Conservation (phyloP, 2,113 vertebrate species). For the Malurus cyaneus region DNA sequence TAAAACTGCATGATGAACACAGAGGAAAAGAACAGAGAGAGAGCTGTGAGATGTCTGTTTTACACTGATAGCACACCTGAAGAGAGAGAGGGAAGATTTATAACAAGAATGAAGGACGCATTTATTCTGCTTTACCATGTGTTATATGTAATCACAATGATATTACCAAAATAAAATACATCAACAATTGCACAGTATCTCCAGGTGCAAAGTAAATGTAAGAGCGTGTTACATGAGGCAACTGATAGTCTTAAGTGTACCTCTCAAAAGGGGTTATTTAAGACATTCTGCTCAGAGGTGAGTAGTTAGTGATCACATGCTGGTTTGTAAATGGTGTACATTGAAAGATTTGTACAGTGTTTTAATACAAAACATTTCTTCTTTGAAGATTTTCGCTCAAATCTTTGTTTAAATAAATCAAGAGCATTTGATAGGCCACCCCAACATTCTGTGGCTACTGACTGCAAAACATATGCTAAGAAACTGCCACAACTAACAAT, state of each 20-base stretch:
- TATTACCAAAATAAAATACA: constrained; percentile 13
- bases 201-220: neutral
- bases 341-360: neutral
- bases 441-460: neutral
- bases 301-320: neutral
- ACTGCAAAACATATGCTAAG: neutral
- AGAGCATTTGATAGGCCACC: neutral
- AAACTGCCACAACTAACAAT: neutral
- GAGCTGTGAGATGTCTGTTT: neutral
- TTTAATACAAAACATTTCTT: neutral
- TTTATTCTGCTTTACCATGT: constrained; percentile 29
- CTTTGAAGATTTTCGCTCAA: neutral
- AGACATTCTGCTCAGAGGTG: neutral
- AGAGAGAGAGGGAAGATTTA: neutral
- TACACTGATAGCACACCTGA: neutral
- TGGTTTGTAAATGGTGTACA: neutral
- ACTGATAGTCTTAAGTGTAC: neutral
- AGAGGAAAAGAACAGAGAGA: neutral
- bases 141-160: constrained; percentile 20
- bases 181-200: neutral
- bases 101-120: neutral
- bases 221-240: neutral
- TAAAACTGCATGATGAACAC: neutral
- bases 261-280: constrained; percentile 9
- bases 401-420: neutral